Conservation (phyloP, 2,888 invertebrate genomes). For the Tetragonula carbonaria region DNA sequence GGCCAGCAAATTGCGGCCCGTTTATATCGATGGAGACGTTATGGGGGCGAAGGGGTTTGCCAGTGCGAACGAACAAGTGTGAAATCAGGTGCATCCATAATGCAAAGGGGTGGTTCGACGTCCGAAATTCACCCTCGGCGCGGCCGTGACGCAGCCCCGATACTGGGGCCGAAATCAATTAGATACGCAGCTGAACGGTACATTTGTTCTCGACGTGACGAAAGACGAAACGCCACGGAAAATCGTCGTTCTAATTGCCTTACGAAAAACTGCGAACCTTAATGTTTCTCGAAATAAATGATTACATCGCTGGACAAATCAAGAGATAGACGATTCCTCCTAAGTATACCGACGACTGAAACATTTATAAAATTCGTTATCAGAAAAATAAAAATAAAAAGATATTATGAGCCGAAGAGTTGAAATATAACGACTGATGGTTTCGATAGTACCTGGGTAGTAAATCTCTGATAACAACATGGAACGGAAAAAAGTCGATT, state of each 20-base stretch:
- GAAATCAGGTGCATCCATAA: constrained; percentile 82
- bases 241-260: constrained; percentile 48
- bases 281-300: not conserved
- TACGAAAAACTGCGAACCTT: not conserved
- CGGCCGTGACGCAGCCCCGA: constrained; percentile 32
- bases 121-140: constrained; percentile 53
- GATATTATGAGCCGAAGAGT: too few relatives aligned
- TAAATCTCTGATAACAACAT: not conserved
- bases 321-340: not conserved
- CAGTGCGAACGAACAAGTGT: constrained; percentile 82
- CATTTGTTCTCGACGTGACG: constrained; percentile 65
- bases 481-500: not conserved
- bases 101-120: constrained; percentile 72
- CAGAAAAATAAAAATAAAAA: too few relatives aligned
- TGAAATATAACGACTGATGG: too few relatives aligned
- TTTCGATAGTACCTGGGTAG: too few relatives aligned
- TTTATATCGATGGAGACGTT: constrained; percentile 78
- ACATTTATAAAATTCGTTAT: too few relatives aligned
- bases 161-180: constrained; percentile 78
- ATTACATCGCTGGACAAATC: not conserved
- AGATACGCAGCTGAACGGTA: constrained; percentile 74
- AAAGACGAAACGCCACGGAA: constrained; percentile 60
- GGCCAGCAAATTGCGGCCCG: constrained; percentile 77
- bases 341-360: not conserved
- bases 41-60: constrained; percentile 47